These are phyloP conservation scores for Halcyon malimbica DNA, from an alignment of 2,113 vertebrate genomes.

Conservation along the genomic window DNA sequence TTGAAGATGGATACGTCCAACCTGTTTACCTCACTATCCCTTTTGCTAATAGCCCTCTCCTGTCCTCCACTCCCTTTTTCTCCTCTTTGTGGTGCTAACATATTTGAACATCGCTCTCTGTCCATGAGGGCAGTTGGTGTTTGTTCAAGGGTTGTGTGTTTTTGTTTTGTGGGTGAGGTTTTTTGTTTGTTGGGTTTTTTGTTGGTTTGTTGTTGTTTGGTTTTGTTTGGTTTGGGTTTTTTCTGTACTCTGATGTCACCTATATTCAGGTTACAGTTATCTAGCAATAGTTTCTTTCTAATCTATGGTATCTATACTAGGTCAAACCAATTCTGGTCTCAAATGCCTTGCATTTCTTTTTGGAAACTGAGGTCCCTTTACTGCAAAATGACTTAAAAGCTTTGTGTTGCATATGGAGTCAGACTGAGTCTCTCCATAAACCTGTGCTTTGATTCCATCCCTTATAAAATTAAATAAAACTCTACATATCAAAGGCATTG, in stretches of 20 bases:
- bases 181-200: too few relatives aligned
- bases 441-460: not conserved
- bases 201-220: too few relatives aligned
- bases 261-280: not conserved
- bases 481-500: not conserved
- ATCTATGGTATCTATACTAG: not conserved
- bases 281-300: not conserved
- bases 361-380: not conserved
- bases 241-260: not conserved
- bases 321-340: not conserved
- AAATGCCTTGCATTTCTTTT: not conserved
- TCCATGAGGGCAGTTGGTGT: not conserved
- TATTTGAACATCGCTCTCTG: not conserved
- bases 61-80: not conserved
- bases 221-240: not conserved
- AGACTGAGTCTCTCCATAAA: not conserved
- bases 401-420: not conserved
- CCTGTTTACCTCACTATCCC: accelerated
- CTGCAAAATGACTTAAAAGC: not conserved
- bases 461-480: not conserved
- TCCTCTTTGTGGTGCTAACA: not conserved
- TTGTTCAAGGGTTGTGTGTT: too few relatives aligned
- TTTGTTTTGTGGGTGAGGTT: not conserved
- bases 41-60: not conserved
- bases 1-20: accelerated